A percentile compares a stretch with the other conserved stretches of the same genome.
These are phyloP conservation scores for Conus ventricosus DNA, from an alignment of 1,140 invertebrate genomes.

Conservation along the genomic window DNA sequence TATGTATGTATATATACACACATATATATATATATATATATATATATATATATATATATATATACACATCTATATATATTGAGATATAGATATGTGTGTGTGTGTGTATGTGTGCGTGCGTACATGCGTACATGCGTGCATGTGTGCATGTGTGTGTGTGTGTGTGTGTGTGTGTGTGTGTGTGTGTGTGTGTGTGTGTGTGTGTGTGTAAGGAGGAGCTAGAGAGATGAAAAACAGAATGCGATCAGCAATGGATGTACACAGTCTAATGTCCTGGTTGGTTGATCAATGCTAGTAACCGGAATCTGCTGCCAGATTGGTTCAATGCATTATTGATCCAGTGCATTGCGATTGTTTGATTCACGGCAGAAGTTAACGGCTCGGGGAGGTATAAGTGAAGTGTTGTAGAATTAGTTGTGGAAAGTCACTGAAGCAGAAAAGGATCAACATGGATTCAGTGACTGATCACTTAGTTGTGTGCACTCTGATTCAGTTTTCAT, in stretches of 20 bases:
- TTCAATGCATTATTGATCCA: not conserved
- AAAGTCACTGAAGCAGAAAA: not conserved
- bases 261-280: not conserved
- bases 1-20: too few relatives aligned
- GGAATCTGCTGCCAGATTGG: not conserved
- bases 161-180: too few relatives aligned
- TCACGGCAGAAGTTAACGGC: not conserved
- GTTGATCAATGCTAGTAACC: not conserved
- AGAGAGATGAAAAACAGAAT: not conserved
- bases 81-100: too few relatives aligned
- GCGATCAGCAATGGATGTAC: not conserved
- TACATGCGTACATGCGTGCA: too few relatives aligned
- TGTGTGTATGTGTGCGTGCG: too few relatives aligned
- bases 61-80: too few relatives aligned
- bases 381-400: not conserved
- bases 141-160: too few relatives aligned
- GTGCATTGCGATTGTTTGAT: not conserved
- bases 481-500: not conserved
- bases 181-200: too few relatives aligned
- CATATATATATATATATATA: too few relatives aligned
- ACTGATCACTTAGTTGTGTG: not conserved
- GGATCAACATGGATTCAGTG: not conserved
- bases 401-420: not conserved
- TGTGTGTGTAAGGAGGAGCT: too few relatives aligned
- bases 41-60: too few relatives aligned